Evolutionary conservation across 1,140 invertebrate genomes (phyloP), one percentile per base, ranked within the genome.

Genomic region (Reticulitermes speratus): DNA sequence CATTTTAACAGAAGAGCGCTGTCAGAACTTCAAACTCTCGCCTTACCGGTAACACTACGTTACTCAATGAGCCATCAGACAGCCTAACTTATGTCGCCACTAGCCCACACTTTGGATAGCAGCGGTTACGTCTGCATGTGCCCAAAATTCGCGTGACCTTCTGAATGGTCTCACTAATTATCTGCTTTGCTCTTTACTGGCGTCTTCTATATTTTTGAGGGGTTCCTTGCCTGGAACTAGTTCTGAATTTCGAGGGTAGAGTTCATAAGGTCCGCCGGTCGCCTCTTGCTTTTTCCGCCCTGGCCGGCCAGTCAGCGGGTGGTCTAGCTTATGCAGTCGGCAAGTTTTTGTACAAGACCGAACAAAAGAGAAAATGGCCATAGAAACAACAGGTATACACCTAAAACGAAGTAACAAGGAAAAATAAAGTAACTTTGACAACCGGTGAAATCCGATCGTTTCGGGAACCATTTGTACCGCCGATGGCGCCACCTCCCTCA

Each of bases 371-470:
- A 75, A 75, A 75, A 75, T 9, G 12, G 65, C 25, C n/a, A 75
- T 12, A 75, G 65, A 75, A 75, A 75, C 65, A 75, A 75, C 65
- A 75, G 65, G 65, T 75, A 75, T 30, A 30, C 65, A 75, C 65
- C n/a, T 19, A 30, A 75, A 75, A 30, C 25, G 65, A 75, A 75
- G 65, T 2, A 65, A 30, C 25, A 75, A 75, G 25, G 7, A 30
- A 75, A 75, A 75, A 75, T 0, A 30, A 59, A 3, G 21, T 1
- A 30, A 6, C 19, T 55, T 21, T 75, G 65, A 75, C 65, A 75
- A 75, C 25, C 65, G 65, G 65, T 30, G 65, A n/a, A 75, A 75
- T 75, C n/a, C n/a, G 65, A 75, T 25, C 7, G 65, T 30, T 30
- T 30, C 65, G 25, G 59, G 7, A 75, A 30, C 65, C 65, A 30